Percentiles rank a stretch among this genome's conserved stretches.
Conservation (phyloP, 1,140 invertebrate species). For the Polypedilum vanderplanki region DNA sequence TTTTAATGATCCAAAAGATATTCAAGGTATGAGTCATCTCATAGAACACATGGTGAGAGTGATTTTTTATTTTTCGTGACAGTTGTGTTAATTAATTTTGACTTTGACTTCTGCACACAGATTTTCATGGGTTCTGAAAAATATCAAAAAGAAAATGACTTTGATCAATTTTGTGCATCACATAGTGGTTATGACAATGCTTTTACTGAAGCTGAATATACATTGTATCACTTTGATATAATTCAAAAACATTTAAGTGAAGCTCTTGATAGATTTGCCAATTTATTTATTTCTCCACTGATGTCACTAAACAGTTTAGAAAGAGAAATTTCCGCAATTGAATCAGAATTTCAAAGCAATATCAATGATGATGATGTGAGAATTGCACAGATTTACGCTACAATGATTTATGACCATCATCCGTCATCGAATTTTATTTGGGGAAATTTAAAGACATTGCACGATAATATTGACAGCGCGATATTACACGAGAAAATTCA, state of each 20-base stretch:
- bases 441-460: background rate
- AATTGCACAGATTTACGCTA: slow-evolving; percentile 37
- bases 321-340: slow-evolving; percentile 78
- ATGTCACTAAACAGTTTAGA: slow-evolving; percentile 75
- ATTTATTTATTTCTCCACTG: slow-evolving; percentile 79
- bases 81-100: background rate
- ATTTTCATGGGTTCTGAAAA: slow-evolving; percentile 81
- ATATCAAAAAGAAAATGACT: slow-evolving; percentile 73
- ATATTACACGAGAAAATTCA: background rate
- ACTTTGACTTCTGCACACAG: background rate
- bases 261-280: slow-evolving; percentile 71
- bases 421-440: slow-evolving; percentile 24
- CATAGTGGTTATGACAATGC: slow-evolving; percentile 71
- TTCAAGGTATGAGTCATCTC: slow-evolving; percentile 83
- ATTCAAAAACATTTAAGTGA: slow-evolving; percentile 53
- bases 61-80: background rate
- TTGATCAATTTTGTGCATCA: slow-evolving; percentile 61
- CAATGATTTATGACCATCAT: slow-evolving; percentile 23
- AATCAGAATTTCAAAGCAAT: slow-evolving; percentile 67
- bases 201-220: slow-evolving; percentile 69
- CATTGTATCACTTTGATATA: slow-evolving; percentile 77
- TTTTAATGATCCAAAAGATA: slow-evolving; percentile 50
- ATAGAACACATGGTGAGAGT: slow-evolving; percentile 72
- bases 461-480: background rate
- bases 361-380: slow-evolving; percentile 52